A percentile compares a stretch with the other conserved stretches of the same genome.
phyloP scores from a whole-genome alignment of 2,113 vertebrate species.

The Lanius collurio region DNA sequence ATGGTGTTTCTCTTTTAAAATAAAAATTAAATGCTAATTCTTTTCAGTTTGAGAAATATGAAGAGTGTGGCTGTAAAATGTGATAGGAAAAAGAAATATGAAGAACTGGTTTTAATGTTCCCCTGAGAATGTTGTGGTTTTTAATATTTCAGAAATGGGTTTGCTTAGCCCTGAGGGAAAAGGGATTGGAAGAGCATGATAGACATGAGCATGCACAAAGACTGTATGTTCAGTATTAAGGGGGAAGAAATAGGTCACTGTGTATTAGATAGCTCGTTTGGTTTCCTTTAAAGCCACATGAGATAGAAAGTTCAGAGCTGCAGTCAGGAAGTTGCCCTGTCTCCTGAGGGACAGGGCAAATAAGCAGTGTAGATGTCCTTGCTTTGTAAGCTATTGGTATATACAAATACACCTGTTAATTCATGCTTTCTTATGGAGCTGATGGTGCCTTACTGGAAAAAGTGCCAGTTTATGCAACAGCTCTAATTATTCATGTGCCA shows the following conservation, averaged over 20 bases:
- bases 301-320: background rate
- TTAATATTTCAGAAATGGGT: constrained; percentile 17
- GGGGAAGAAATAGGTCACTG: background rate
- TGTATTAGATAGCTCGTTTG: background rate
- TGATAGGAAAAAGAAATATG: background rate
- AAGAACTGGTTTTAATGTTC: background rate
- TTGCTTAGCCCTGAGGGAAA: constrained; percentile 11
- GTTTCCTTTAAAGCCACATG: background rate
- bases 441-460: background rate
- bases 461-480: background rate
- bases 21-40: background rate
- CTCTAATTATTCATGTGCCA: background rate
- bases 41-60: background rate
- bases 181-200: background rate
- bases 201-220: background rate
- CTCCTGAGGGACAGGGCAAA: background rate
- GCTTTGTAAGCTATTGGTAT: background rate
- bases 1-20: background rate
- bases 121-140: background rate
- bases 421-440: background rate
- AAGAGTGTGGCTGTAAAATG: background rate
- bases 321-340: background rate
- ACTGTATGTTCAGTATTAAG: background rate
- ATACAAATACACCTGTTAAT: background rate
- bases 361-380: background rate